Base-by-base conservation (phyloP, 2,113 vertebrate species). In the Falco punctatus region DNA sequence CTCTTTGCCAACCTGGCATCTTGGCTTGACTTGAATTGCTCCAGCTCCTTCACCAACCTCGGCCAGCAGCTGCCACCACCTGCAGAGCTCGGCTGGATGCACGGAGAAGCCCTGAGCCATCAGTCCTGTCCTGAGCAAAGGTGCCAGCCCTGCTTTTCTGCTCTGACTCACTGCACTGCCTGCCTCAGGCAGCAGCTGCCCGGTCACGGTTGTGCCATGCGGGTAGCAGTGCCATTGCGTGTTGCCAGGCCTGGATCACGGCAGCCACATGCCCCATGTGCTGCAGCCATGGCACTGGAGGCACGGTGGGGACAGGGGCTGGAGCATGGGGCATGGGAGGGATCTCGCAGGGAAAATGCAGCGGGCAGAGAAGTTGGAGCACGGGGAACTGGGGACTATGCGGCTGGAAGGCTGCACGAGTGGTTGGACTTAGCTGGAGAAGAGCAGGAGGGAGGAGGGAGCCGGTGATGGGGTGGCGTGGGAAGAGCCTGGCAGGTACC, bases 131-230 rank as follows among this genome's bases (percentile, higher is more conserved):
- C 52, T 40, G 86, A 94, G 77, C 1, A 1, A 23, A 61, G 81
- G 81, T 74, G 70, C 81, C 81, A 94, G 79, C 88, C 33, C 77
- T 13, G 85, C 71, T 88, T 46, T 3, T 5, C 58, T 40, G 79
- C 88, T 94, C 93, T 95, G 92, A 95, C 59, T 95, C 95, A 92
- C 79, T 0, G 9, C 42, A 2, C 74, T 14, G 92, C 81, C 89
- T 73, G 94, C 96, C 96, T 67, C 38, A 4, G 93, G 94, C 96
- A 86, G 75, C 0, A 4, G 88, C 91, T 89, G 89, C 96, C 94
- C 61, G 93, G 94, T 96, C 95, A 96, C 9, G 11, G 93, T 91
- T 5, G 32, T 95, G 91, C 96, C 95, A 89, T 72, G 95, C 20
- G 72, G 95, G 88, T 57, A 82, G 85, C 96, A 77, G 51, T 77